phyloP scores from a whole-genome alignment of 2,888 invertebrate species.

The Ischnura elegans region DNA sequence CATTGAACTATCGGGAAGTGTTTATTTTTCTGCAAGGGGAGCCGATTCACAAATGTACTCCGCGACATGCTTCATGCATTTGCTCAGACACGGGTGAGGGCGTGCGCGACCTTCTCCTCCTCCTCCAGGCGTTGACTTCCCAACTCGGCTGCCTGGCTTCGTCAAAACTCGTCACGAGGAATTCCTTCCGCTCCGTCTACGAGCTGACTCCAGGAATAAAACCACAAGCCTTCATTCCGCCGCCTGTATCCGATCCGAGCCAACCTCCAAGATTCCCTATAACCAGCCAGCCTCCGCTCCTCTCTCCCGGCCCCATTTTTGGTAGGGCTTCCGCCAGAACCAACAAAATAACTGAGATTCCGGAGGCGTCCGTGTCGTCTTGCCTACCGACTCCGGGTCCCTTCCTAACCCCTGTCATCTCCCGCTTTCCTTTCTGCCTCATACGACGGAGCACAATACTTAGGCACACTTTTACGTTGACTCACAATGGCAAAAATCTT shows the following conservation, averaged over 20 bases:
- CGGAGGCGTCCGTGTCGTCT: constrained; percentile 1
- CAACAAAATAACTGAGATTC: background rate
- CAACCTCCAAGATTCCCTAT: background rate
- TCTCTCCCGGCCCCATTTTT: background rate
- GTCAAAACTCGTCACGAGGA: background rate
- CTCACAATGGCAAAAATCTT: too few species aligned
- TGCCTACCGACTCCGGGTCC: background rate
- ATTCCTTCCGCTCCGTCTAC: constrained; percentile 19
- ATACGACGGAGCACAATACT: too few species aligned
- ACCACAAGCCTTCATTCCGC: constrained; percentile 8
- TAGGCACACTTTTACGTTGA: too few species aligned
- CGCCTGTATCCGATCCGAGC: constrained; percentile 14
- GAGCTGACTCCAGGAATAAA: background rate
- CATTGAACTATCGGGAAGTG: too few species aligned
- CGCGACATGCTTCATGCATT: background rate
- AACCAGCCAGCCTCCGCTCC: background rate
- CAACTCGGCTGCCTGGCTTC: background rate
- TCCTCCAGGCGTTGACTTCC: background rate
- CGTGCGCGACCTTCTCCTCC: background rate
- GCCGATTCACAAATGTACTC: too few species aligned
- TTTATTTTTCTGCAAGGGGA: too few species aligned
- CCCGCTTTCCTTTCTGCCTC: too few species aligned
- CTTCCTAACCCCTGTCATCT: too few species aligned
- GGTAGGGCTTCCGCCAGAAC: background rate
- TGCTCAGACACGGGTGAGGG: background rate